phyloP scores from a whole-genome alignment of 2,797 vertebrate species.

The Aldrovandia affinis region DNA sequence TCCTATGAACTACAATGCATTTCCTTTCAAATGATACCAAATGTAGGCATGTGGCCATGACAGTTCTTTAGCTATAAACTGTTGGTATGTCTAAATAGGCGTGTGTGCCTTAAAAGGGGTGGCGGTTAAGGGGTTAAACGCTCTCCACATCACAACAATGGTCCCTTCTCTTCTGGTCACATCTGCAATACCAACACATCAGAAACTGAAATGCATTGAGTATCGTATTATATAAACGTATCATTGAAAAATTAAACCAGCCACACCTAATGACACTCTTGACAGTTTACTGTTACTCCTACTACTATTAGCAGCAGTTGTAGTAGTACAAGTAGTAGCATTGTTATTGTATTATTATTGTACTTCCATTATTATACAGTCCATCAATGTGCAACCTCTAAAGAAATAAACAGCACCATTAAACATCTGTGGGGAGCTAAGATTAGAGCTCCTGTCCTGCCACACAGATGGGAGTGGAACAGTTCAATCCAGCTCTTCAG shows the following conservation, averaged over 20 bases:
- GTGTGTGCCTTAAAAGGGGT: too few relatives aligned
- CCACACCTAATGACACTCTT: not conserved
- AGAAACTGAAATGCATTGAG: not conserved
- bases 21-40: too few relatives aligned
- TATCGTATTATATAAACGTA: not conserved
- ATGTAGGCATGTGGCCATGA: too few relatives aligned
- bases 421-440: constrained; percentile 45
- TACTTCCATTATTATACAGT: constrained; percentile 3
- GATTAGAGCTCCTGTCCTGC: constrained; percentile 46
- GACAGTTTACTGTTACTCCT: not conserved
- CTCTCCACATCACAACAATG: not conserved
- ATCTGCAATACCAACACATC: not conserved
- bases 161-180: not conserved
- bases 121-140: too few relatives aligned
- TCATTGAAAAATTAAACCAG: not conserved
- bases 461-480: constrained; percentile 44
- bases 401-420: constrained; percentile 42
- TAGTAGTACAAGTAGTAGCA: not conserved
- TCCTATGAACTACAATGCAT: too few relatives aligned
- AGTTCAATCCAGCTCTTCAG: constrained; percentile 50
- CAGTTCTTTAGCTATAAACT: too few relatives aligned
- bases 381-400: not conserved
- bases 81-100: too few relatives aligned
- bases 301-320: not conserved
- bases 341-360: constrained; percentile 1